Conservation (phyloP, 2,797 vertebrate genomes). For the Pseudochirops corinnae region DNA sequence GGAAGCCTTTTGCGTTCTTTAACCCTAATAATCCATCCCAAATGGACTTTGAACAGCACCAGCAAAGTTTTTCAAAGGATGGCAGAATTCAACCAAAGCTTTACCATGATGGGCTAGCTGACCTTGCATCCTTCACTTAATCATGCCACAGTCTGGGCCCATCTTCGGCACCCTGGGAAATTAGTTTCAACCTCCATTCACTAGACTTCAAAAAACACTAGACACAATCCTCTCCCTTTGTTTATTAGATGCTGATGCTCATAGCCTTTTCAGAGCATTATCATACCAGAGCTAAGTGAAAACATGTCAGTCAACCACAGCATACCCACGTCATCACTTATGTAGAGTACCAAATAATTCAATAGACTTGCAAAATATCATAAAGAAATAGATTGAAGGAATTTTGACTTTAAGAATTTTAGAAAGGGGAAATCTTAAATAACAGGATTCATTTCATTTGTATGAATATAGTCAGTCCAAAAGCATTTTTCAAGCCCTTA, state of each 20-base stretch:
- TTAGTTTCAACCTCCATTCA: constrained; percentile 83
- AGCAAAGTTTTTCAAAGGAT: constrained; percentile 77
- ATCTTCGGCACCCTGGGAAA: constrained; percentile 82
- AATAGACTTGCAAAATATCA: constrained; percentile 63
- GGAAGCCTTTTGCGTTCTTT: constrained; percentile 53
- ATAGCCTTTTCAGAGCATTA: constrained; percentile 59
- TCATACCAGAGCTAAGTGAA: constrained; percentile 77
- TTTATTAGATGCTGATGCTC: constrained; percentile 67
- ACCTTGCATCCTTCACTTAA: constrained; percentile 78
- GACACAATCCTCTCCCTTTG: constrained; percentile 65
- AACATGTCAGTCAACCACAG: not conserved
- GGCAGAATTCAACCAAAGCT: constrained; percentile 77
- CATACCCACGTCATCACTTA: not conserved
- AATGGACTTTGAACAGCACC: constrained; percentile 82
- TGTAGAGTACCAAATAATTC: constrained; percentile 69
- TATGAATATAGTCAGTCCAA: not conserved
- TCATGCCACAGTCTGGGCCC: constrained; percentile 70
- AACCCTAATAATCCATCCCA: constrained; percentile 80
- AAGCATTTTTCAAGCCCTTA: not conserved
- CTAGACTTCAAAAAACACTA: constrained; percentile 79
- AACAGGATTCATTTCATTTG: not conserved
- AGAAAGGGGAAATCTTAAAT: not conserved
- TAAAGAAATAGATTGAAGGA: not conserved
- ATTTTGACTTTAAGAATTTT: not conserved
- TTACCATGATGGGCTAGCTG: constrained; percentile 82